Base-by-base conservation (phyloP, 2,797 vertebrate species). In the Centropyge bicolor region DNA sequence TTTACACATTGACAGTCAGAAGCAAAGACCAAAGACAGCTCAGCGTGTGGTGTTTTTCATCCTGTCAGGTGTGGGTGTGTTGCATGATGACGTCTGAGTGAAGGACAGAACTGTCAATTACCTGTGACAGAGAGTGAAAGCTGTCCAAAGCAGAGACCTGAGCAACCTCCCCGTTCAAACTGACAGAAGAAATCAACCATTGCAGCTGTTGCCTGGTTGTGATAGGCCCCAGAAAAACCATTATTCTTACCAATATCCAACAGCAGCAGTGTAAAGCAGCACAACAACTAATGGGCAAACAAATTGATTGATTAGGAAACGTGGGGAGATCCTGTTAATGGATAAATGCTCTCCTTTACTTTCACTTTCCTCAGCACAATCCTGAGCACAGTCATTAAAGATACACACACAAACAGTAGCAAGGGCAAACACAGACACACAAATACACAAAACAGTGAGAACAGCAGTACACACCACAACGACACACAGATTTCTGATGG, bases 401-500 rank as follows among this genome's bases (percentile, higher is more conserved):
- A 36, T 6, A 52, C 69, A 51, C 56, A 57, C 49, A 56, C 54
- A 46, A 43, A 69, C 56, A 63, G 8, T 20, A 22, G 52, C 22
- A 6, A 14, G 20, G 13, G 46, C 12, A 14, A 11, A 20, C 12
- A 22, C 45, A 64, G 1, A 5, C 20, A 24, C 71, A 63, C 27
- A 59, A 9, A 49, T 10, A 49, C 14, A 24, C 56, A 22, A 5
- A 36, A 14, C 3, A 8, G 14, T 22, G 11, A n/a, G 8, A 17
- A 19, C 51, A 8, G 31, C 52, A 48, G 24, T 7, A 57, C 45
- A 64, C 66, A 43, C 70, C 46, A 55, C 56, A 31, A 60, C 38
- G 41, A 22, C 49, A 13, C 64, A 16, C 16, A 41, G 9, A 63
- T 43, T 66, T 87, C 84, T 64, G 40, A 78, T 76, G 83, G 90